Percentiles rank a stretch among this genome's conserved stretches.
phyloP scores from a whole-genome alignment of 1,140 invertebrate genomes.

The Papilio aristodemus region DNA sequence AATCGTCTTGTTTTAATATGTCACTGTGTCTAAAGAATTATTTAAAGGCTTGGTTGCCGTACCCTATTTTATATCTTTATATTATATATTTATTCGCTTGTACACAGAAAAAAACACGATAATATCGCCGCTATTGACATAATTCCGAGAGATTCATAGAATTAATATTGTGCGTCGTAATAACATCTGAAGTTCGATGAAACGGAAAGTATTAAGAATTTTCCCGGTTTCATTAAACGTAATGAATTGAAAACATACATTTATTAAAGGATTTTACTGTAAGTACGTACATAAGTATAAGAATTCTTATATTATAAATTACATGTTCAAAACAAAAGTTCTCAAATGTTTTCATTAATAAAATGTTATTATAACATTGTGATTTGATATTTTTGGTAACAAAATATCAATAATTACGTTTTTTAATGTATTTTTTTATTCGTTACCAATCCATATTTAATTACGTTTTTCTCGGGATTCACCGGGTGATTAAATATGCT shows the following conservation, averaged over 20 bases:
- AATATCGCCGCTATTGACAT: conserved; percentile 18
- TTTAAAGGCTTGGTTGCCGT: too few species aligned
- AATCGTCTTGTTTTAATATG: too few species aligned
- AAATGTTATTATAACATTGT: too few species aligned
- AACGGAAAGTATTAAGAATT: conserved; percentile 37
- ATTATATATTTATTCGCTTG: neutral
- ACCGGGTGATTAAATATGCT: neutral
- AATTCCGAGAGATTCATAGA: conserved; percentile 4
- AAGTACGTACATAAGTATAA: neutral
- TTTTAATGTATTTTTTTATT: neutral
- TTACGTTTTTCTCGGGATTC: neutral
- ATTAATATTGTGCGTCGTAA: conserved; percentile 32
- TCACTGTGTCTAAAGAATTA: too few species aligned
- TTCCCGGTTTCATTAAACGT: conserved; percentile 25
- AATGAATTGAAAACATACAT: neutral
- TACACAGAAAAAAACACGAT: neutral
- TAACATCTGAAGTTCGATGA: conserved; percentile 35
- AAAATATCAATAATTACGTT: too few species aligned
- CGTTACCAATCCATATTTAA: neutral
- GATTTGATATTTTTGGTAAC: too few species aligned
- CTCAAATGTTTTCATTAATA: too few species aligned
- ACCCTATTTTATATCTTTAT: neutral
- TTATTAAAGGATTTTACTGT: neutral
- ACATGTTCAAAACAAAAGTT: too few species aligned
- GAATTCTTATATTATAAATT: too few species aligned